These are phyloP conservation scores for Rhamnusium bicolor DNA, from an alignment of 2,888 invertebrate genomes.

Conservation along the genomic window DNA sequence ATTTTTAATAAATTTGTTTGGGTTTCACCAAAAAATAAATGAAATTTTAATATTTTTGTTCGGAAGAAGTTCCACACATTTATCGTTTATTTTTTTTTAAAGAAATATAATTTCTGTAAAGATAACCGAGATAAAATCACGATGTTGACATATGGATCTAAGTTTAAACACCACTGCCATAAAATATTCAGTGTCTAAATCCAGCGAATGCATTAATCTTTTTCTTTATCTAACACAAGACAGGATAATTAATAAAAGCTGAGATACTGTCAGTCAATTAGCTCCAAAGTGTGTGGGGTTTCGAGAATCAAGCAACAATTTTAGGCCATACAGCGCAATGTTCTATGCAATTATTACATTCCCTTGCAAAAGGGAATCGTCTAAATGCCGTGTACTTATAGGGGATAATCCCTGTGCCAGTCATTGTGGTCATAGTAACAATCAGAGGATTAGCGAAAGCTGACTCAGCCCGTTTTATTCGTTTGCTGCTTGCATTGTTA, in stretches of 20 bases:
- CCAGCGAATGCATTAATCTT: constrained; percentile 47
- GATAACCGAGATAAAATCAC: not conserved
- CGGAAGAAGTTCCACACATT: not conserved
- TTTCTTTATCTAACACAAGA: constrained; percentile 47
- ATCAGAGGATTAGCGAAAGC: constrained; percentile 26
- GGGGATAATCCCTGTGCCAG: constrained; percentile 51
- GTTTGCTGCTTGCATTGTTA: constrained; percentile 24
- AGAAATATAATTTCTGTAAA: not conserved
- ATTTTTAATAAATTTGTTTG: too few relatives aligned
- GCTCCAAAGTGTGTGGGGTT: constrained; percentile 23
- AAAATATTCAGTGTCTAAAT: constrained; percentile 3
- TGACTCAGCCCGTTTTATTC: constrained; percentile 30
- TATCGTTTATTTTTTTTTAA: not conserved
- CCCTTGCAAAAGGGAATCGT: constrained; percentile 41
- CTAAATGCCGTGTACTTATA: constrained; percentile 47
- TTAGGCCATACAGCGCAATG: not conserved
- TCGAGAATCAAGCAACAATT: constrained; percentile 3
- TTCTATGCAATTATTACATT: constrained; percentile 46
- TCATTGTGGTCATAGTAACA: constrained; percentile 46
- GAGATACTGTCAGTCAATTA: constrained; percentile 54
- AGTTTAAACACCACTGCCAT: not conserved
- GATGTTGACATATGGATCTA: not conserved
- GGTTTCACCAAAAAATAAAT: too few relatives aligned
- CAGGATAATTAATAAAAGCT: constrained; percentile 52
- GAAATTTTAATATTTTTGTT: too few relatives aligned